Evolutionary conservation across 2,888 invertebrate genomes (phyloP).

Genomic region (Leptura quadrifasciata): DNA sequence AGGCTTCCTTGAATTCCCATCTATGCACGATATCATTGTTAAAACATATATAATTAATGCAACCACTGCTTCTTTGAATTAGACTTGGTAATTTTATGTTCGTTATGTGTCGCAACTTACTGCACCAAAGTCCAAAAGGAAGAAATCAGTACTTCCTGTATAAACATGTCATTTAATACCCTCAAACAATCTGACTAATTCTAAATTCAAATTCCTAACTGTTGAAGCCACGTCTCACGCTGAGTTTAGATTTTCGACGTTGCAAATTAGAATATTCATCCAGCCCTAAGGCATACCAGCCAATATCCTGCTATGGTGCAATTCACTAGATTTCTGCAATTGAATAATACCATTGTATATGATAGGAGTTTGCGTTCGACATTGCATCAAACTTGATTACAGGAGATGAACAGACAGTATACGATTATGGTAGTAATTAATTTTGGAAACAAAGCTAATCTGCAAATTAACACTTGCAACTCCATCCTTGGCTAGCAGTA

Average conservation of each 20-base stretch:
- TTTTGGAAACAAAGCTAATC: neutral
- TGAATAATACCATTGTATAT: slow-evolving; percentile 13
- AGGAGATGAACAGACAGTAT: neutral
- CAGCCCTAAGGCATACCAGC: slow-evolving; percentile 21
- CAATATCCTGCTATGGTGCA: slow-evolving; percentile 8
- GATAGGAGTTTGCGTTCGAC: slow-evolving; percentile 6
- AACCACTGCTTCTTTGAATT: no score
- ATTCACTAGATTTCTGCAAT: slow-evolving; percentile 14
- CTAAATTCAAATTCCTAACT: neutral
- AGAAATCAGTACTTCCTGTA: neutral
- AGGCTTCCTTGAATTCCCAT: no score
- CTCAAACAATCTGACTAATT: slow-evolving; percentile 12
- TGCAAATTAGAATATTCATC: slow-evolving; percentile 22
- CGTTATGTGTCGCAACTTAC: no score
- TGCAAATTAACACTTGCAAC: neutral
- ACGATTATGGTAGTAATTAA: neutral
- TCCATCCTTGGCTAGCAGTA: neutral
- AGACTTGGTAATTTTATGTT: no score
- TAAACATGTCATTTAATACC: neutral
- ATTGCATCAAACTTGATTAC: slow-evolving; percentile 1
- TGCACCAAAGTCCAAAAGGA: neutral
- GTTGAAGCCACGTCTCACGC: neutral
- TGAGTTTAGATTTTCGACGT: neutral
- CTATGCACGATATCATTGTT: no score
- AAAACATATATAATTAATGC: no score